Percentiles rank a stretch among this genome's conserved stretches.
Conservation (phyloP, 1,140 invertebrate genomes). For the Tyrophagus putrescentiae region DNA sequence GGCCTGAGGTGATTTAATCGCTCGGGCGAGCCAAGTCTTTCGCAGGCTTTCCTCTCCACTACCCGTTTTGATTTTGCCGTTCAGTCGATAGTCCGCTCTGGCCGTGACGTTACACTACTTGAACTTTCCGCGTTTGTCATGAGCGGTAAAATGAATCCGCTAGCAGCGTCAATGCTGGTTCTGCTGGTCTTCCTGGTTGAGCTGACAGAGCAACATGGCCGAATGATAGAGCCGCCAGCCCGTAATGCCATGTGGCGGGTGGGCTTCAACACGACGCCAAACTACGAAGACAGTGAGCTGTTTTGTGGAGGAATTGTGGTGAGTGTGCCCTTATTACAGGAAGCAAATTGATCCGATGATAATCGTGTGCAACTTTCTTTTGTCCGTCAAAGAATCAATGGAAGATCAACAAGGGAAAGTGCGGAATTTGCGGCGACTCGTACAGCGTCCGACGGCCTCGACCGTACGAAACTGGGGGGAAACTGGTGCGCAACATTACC, state of each 20-base stretch:
- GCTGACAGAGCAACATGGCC: conserved; percentile 43
- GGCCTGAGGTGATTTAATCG: no score
- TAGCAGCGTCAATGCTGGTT: not conserved
- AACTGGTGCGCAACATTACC: conserved; percentile 64
- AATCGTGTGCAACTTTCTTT: not conserved
- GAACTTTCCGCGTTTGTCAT: not conserved
- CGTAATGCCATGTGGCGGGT: conserved; percentile 84
- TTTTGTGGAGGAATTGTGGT: conserved; percentile 72
- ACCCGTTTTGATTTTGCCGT: not conserved
- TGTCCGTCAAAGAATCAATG: conserved; percentile 46
- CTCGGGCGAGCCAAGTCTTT: no score
- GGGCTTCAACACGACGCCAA: conserved; percentile 75
- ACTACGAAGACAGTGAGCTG: conserved; percentile 80
- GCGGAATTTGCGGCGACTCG: conserved; percentile 75
- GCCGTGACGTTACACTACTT: not conserved
- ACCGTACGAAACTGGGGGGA: conserved; percentile 71
- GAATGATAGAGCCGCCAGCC: conserved; percentile 72
- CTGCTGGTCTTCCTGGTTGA: not conserved
- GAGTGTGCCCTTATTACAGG: conserved; percentile 27
- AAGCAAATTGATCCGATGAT: not conserved
- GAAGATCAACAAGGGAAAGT: conserved; percentile 64
- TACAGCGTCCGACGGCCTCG: conserved; percentile 49
- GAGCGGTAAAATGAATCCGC: not conserved
- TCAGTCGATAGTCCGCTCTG: not conserved
- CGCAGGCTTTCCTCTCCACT: not conserved